phyloP scores from a whole-genome alignment of 1,140 invertebrate genomes.

The Caenorhabditis brenneri region DNA sequence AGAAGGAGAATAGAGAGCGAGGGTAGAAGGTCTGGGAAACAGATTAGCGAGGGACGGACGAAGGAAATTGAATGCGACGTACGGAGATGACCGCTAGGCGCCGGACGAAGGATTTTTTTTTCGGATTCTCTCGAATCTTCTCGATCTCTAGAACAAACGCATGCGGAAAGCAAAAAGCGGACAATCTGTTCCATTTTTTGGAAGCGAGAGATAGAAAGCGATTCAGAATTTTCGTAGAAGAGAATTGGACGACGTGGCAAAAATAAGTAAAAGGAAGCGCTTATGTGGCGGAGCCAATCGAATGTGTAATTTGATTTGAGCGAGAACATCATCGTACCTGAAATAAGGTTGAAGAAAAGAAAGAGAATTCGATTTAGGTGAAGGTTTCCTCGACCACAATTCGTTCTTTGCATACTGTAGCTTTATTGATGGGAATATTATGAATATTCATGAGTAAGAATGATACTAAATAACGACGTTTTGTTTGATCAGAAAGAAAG shows the following conservation, averaged over 20 bases:
- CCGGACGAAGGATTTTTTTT: slow-evolving; percentile 8
- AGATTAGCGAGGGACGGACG: neutral
- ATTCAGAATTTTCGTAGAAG: neutral
- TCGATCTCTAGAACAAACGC: slow-evolving; percentile 19
- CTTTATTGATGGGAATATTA: neutral
- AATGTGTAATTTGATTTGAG: neutral
- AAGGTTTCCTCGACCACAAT: too few relatives aligned
- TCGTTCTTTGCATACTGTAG: neutral
- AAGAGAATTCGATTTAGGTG: neutral
- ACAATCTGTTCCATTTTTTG: slow-evolving; percentile 44
- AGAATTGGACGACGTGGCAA: neutral
- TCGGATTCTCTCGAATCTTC: slow-evolving; percentile 19
- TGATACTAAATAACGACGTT: neutral
- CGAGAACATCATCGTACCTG: neutral
- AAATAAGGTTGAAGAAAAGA: neutral
- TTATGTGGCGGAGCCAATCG: neutral
- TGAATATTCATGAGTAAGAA: neutral
- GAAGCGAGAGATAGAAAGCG: neutral
- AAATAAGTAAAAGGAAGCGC: neutral
- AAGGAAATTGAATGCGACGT: neutral
- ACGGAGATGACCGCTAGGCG: slow-evolving; percentile 31
- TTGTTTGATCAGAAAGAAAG: neutral
- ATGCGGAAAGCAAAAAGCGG: slow-evolving; percentile 31
- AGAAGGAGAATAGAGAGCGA: neutral
- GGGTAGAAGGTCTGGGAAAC: slow-evolving; percentile 12